phyloP scores from a whole-genome alignment of 2,113 vertebrate genomes.

The Bos taurus region DNA sequence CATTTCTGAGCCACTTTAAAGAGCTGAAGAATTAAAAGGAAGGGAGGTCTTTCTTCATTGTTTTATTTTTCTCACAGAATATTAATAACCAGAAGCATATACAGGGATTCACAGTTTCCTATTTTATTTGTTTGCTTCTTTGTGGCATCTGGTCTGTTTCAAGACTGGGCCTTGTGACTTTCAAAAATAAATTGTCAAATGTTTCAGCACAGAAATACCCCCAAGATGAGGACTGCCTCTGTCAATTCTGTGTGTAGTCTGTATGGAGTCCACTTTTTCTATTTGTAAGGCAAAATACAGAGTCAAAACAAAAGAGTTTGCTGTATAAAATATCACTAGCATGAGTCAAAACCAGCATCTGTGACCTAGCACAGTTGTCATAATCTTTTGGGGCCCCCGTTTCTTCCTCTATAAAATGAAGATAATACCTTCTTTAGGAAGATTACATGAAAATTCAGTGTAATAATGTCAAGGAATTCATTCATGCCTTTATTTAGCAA shows the following conservation, averaged over 20 bases:
- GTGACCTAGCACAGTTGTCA: neutral
- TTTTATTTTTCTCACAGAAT: neutral
- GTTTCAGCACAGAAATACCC: neutral
- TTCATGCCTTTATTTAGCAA: neutral
- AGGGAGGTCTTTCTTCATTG: neutral
- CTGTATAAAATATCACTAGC: neutral
- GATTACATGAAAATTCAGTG: neutral
- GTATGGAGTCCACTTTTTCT: neutral
- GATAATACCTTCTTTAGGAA: neutral
- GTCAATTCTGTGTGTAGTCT: neutral
- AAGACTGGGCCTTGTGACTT: neutral
- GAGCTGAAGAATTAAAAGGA: neutral
- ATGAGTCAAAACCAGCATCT: neutral
- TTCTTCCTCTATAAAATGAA: neutral
- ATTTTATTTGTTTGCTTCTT: neutral
- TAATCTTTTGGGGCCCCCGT: fast-evolving
- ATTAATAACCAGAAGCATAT: neutral
- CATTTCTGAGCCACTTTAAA: conserved; percentile 3
- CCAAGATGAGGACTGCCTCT: neutral
- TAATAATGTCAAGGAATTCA: neutral
- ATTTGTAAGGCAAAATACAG: neutral
- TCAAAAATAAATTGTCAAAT: neutral
- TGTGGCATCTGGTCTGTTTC: neutral
- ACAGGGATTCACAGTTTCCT: neutral
- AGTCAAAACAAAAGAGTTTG: neutral